A percentile compares a stretch with the other conserved stretches of the same genome.
phyloP scores from a whole-genome alignment of 2,888 invertebrate genomes.

The Eupithecia pulchellata region DNA sequence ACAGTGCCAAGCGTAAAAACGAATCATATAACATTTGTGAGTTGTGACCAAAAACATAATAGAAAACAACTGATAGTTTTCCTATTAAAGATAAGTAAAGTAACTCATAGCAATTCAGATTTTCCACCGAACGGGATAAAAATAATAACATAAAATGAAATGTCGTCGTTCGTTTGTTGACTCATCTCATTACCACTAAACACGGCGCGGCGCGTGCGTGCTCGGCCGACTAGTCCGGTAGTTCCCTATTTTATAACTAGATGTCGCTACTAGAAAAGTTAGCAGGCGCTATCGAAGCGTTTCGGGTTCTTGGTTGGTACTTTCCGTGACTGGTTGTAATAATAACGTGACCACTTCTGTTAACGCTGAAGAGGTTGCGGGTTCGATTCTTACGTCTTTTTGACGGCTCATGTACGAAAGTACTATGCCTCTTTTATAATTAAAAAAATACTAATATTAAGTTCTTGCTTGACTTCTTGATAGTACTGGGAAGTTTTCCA shows the following conservation, averaged over 20 bases:
- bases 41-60: too few species aligned
- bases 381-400: constrained; percentile 4
- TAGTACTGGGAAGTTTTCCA: too few species aligned
- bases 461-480: too few species aligned
- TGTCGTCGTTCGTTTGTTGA: not conserved
- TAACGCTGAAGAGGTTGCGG: not conserved
- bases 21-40: too few species aligned
- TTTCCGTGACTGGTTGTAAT: not conserved
- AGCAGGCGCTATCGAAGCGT: constrained; percentile 4
- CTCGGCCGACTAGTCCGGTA: not conserved
- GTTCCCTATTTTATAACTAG: not conserved
- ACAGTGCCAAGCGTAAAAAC: too few species aligned
- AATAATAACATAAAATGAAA: not conserved
- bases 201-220: not conserved
- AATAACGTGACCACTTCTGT: not conserved
- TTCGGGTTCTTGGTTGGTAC: constrained; percentile 4
- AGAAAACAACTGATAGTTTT: too few species aligned
- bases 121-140: too few species aligned
- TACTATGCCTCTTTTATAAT: constrained; percentile 2
- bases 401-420: not conserved
- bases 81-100: too few species aligned
- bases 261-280: constrained; percentile 1
- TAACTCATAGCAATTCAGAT: too few species aligned
- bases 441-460: too few species aligned
- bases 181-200: too few species aligned